These are phyloP conservation scores for Drosophila arawakana DNA, from an alignment of 1,140 invertebrate genomes.

Conservation along the genomic window DNA sequence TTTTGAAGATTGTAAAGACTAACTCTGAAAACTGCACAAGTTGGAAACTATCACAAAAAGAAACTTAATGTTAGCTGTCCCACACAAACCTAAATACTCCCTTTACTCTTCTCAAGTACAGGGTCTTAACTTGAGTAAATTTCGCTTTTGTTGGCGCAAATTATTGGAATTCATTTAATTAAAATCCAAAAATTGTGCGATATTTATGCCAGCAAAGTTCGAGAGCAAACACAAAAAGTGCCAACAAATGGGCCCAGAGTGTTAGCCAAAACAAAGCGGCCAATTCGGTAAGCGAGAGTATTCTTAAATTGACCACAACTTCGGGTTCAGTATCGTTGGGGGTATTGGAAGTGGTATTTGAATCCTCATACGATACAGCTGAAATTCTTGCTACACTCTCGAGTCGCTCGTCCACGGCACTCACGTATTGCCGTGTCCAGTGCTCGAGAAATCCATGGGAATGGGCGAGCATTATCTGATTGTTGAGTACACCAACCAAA, in stretches of 20 bases:
- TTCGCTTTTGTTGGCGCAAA: conserved; percentile 10
- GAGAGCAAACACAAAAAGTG: conserved; percentile 46
- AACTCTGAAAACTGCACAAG: no score
- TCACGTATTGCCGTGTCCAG: conserved; percentile 69
- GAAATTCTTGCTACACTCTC: conserved; percentile 54
- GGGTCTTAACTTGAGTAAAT: no score
- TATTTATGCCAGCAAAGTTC: conserved; percentile 61
- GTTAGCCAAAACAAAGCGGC: conserved; percentile 65
- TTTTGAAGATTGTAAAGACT: no score
- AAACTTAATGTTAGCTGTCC: no score
- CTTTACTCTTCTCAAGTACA: no score
- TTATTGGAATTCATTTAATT: conserved; percentile 78
- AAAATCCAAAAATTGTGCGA: conserved; percentile 58
- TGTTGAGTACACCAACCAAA: conserved; percentile 62
- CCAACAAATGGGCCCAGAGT: conserved; percentile 57
- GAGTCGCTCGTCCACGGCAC: conserved; percentile 60
- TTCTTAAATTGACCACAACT: conserved; percentile 28
- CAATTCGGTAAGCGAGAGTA: conserved; percentile 59
- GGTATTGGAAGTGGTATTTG: conserved; percentile 25
- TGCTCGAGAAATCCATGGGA: conserved; percentile 66
- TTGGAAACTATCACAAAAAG: no score
- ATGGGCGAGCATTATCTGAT: conserved; percentile 62
- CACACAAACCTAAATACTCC: no score
- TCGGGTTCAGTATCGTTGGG: conserved; percentile 21
- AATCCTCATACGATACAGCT: conserved; percentile 31